These are phyloP conservation scores for Carapus acus DNA, from an alignment of 2,797 vertebrate species.

Conservation along the genomic window DNA sequence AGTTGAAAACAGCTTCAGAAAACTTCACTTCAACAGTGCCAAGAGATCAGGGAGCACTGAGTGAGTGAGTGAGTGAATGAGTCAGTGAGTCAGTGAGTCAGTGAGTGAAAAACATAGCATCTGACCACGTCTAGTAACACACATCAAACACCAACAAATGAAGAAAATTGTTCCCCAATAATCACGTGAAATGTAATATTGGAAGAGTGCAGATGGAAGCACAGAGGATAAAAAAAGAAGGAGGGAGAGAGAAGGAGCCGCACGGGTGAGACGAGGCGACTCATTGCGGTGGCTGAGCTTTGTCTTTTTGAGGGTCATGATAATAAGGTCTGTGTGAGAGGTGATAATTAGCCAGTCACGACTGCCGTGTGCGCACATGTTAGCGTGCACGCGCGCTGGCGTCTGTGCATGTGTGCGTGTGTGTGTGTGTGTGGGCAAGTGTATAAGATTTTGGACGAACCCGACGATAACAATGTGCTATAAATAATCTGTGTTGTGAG, in stretches of 20 bases:
- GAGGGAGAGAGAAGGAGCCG: conserved; percentile 10
- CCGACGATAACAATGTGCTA: no score
- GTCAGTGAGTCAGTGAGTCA: no score
- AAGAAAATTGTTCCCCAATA: no score
- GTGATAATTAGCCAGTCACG: conserved; percentile 66
- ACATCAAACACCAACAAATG: no score
- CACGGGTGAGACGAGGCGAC: conserved; percentile 20
- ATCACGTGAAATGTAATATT: no score
- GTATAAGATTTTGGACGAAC: neutral
- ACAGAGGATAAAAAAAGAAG: conserved; percentile 23
- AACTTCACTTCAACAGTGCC: no score
- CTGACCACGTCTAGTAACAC: no score
- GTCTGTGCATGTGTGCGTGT: neutral
- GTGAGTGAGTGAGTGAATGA: no score
- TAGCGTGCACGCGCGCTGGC: conserved; percentile 1
- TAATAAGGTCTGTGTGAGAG: conserved; percentile 60
- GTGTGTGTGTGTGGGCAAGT: neutral
- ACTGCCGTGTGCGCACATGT: neutral
- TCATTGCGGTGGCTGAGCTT: conserved; percentile 39
- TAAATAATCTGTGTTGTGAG: no score
- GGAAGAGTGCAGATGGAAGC: conserved; percentile 11
- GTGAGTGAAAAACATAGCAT: no score
- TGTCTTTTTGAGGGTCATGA: conserved; percentile 55
- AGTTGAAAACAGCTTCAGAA: neutral
- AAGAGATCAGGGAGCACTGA: no score